Percentiles rank a stretch among this genome's conserved stretches.
These are phyloP conservation scores for Procavia capensis DNA, from an alignment of 2,113 vertebrate genomes.

Conservation along the genomic window DNA sequence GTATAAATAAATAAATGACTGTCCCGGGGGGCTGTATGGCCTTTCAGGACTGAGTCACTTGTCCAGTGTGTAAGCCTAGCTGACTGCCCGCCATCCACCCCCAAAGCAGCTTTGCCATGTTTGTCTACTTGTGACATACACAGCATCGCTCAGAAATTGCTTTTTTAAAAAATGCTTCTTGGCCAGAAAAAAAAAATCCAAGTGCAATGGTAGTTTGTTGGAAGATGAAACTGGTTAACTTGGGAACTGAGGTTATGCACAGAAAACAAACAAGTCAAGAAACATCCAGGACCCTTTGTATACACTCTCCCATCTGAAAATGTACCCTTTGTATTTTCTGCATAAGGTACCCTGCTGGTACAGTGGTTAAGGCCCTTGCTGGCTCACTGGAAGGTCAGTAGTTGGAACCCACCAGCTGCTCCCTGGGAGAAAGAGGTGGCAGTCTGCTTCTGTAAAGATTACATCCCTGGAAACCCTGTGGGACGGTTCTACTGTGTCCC, in stretches of 20 bases:
- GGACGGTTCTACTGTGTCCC: not conserved
- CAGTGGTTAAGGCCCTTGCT: not conserved
- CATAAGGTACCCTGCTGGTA: not conserved
- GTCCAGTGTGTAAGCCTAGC: not conserved
- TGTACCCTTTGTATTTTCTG: not conserved
- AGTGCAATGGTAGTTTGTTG: not conserved
- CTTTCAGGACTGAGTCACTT: not conserved
- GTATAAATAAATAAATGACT: not conserved
- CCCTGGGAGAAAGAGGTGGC: not conserved
- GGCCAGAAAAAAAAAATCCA: not conserved
- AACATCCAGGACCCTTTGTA: not conserved
- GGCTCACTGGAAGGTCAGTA: not conserved
- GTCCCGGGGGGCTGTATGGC: not conserved
- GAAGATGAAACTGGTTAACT: not conserved
- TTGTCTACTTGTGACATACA: not conserved
- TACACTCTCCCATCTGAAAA: not conserved
- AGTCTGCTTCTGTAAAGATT: not conserved
- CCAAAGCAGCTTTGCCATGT: not conserved
- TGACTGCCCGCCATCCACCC: too few relatives aligned
- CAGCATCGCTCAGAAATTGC: not conserved
- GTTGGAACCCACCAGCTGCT: not conserved
- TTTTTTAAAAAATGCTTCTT: not conserved
- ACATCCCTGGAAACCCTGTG: not conserved
- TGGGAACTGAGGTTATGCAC: not conserved
- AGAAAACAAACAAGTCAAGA: not conserved